These are phyloP conservation scores for Narcine bancroftii DNA, from an alignment of 2,113 vertebrate genomes.

Conservation along the genomic window DNA sequence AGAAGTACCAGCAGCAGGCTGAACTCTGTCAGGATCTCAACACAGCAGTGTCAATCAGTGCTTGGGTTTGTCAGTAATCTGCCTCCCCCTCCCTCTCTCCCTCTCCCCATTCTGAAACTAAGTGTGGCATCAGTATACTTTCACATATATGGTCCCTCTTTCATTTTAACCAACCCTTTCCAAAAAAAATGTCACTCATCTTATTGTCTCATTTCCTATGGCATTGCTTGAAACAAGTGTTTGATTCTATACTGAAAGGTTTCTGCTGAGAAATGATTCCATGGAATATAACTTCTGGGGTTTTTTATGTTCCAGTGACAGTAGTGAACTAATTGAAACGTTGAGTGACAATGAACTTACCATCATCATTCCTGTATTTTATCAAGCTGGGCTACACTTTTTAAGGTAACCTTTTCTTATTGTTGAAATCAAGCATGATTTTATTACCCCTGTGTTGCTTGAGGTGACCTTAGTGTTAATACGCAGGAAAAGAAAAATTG, in stretches of 20 bases:
- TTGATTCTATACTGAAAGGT: background rate
- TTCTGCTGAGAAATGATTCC: background rate
- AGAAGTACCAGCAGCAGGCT: no score
- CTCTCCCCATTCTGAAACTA: no score
- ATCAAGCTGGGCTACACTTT: constrained; percentile 74
- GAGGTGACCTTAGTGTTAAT: no score
- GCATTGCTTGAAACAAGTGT: background rate
- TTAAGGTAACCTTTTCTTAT: constrained; percentile 59
- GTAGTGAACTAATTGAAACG: constrained; percentile 67
- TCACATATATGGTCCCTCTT: background rate
- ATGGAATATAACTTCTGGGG: background rate
- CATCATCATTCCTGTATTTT: constrained; percentile 74
- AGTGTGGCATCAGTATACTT: background rate
- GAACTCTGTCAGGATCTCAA: no score
- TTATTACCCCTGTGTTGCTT: background rate
- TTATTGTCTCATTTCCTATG: background rate
- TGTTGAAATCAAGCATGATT: background rate
- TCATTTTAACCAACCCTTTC: background rate
- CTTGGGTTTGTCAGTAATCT: no score
- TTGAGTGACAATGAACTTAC: constrained; percentile 65
- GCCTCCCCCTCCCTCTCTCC: no score
- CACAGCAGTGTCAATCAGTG: no score
- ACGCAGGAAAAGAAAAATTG: no score
- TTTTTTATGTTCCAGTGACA: constrained; percentile 67
- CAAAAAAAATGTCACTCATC: background rate